A percentile compares a stretch with the other conserved stretches of the same genome.
Evolutionary conservation across 2,888 invertebrate genomes (phyloP).

Genomic region (Drosophila greeni): DNA sequence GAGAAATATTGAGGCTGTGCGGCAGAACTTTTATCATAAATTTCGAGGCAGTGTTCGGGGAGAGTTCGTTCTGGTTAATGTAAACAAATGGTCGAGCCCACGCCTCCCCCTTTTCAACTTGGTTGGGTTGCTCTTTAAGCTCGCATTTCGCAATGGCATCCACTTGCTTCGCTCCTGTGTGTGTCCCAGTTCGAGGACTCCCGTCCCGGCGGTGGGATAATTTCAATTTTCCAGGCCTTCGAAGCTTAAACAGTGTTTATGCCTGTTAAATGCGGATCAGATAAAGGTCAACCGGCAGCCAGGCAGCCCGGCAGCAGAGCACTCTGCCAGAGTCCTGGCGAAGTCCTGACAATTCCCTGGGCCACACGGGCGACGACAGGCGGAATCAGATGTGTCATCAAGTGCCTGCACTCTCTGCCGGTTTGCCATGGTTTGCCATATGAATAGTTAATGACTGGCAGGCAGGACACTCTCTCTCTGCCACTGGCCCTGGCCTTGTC

Average conservation of each 20-base stretch:
- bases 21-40: conserved; percentile 65
- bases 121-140: conserved; percentile 9
- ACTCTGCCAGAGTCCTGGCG: conserved; percentile 4
- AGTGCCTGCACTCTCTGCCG: conserved; percentile 22
- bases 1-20: conserved; percentile 12
- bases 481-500: conserved; percentile 29
- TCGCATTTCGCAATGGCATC: neutral
- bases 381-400: conserved; percentile 71
- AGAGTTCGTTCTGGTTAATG: conserved; percentile 38
- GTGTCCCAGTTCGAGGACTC: conserved; percentile 10
- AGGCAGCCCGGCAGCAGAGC: conserved; percentile 4
- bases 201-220: conserved; percentile 50
- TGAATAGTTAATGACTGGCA: conserved; percentile 65
- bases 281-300: conserved; percentile 50
- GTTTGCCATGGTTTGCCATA: conserved; percentile 38
- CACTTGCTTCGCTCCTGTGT: neutral
- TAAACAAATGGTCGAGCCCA: conserved; percentile 46
- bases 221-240: conserved; percentile 51
- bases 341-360: conserved; percentile 51
- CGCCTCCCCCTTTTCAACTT: conserved; percentile 7
- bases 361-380: conserved; percentile 20
- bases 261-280: conserved; percentile 59
- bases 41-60: conserved; percentile 34
- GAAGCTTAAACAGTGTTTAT: conserved; percentile 66
- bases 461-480: neutral